These are phyloP conservation scores for Anguilla megastoma DNA, from an alignment of 2,797 vertebrate species.

Conservation along the genomic window DNA sequence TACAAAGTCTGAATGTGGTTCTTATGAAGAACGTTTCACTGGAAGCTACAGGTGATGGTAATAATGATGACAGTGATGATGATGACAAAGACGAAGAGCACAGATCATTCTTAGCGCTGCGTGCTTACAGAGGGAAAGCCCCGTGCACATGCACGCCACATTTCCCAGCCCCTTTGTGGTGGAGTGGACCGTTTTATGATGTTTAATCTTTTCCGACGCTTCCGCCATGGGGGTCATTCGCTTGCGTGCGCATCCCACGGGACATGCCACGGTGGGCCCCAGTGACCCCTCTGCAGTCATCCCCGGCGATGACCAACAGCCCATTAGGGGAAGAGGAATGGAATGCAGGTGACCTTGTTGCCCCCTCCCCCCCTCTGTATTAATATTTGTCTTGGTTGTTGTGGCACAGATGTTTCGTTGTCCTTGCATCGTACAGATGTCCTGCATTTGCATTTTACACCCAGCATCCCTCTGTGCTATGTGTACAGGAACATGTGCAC, in stretches of 20 bases:
- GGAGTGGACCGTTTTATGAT: background rate
- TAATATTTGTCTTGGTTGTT: background rate
- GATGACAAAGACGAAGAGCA: background rate
- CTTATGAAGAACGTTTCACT: background rate
- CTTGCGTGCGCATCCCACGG: background rate
- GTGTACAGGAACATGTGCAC: background rate
- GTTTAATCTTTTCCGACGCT: background rate
- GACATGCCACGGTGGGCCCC: background rate
- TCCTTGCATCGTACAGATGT: background rate
- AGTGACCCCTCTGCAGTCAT: background rate
- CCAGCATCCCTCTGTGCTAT: background rate
- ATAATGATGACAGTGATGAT: background rate
- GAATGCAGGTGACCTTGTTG: conserved; percentile 13
- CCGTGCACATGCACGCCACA: background rate
- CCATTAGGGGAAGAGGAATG: background rate
- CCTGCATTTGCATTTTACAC: background rate
- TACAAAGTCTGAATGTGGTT: background rate
- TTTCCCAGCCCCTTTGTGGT: background rate
- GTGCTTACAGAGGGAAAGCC: background rate
- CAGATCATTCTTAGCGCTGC: background rate
- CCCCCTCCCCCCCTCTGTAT: background rate
- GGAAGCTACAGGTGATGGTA: background rate
- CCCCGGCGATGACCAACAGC: conserved; percentile 4
- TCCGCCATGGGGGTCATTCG: background rate
- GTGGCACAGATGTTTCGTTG: background rate